Evolutionary conservation across 2,888 invertebrate genomes (phyloP).

Genomic region (Parochlus steinenii): DNA sequence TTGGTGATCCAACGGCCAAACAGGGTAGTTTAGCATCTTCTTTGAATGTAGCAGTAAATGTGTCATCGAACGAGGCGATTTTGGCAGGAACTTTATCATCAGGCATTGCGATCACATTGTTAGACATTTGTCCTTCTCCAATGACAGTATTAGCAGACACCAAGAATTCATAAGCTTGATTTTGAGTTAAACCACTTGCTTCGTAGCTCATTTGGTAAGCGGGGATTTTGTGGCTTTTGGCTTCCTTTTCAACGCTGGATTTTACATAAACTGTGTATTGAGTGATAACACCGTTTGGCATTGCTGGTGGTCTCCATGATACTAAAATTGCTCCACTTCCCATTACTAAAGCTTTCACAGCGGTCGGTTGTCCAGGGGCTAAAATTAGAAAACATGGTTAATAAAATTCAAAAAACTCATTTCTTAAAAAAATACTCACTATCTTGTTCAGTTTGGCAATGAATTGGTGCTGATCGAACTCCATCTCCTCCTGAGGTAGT

Average conservation of each 20-base stretch:
- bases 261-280: conserved; percentile 86
- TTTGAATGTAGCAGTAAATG: conserved; percentile 82
- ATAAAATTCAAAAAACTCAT: conserved; percentile 1
- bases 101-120: conserved; percentile 70
- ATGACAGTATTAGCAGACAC: conserved; percentile 88
- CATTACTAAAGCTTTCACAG: conserved; percentile 86
- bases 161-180: conserved; percentile 82
- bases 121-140: conserved; percentile 84
- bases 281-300: conserved; percentile 82
- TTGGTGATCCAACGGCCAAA: conserved; percentile 79
- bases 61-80: conserved; percentile 87
- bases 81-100: conserved; percentile 69
- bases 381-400: conserved; percentile 16
- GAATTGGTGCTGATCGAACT: conserved; percentile 55
- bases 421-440: conserved; percentile 35
- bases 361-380: conserved; percentile 88
- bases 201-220: conserved; percentile 78
- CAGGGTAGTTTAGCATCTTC: conserved; percentile 85
- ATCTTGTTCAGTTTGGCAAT: conserved; percentile 91
- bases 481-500: conserved; percentile 93
- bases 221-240: conserved; percentile 59
- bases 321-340: conserved; percentile 80
- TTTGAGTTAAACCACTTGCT: conserved; percentile 63
- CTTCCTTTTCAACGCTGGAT: conserved; percentile 46
- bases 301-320: conserved; percentile 84